Percentiles rank a stretch among this genome's conserved stretches.
These are phyloP conservation scores for Scaptomyza cyrtandrae DNA, from an alignment of 2,888 invertebrate species.

Conservation along the genomic window DNA sequence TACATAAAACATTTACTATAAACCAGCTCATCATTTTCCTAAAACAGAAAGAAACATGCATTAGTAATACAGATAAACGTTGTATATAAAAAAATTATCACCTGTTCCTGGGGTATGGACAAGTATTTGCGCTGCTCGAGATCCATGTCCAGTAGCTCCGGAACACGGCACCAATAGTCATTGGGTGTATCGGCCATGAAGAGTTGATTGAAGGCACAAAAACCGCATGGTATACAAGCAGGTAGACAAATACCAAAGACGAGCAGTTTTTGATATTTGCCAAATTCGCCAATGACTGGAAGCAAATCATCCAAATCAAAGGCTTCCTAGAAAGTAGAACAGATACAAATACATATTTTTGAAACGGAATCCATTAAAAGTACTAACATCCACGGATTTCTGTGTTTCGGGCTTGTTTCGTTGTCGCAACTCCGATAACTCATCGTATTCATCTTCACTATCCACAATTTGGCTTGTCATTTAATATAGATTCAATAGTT, in stretches of 20 bases:
- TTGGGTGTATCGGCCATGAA: slow-evolving; percentile 96
- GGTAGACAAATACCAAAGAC: slow-evolving; percentile 94
- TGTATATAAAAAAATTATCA: slow-evolving; percentile 67
- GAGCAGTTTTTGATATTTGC: slow-evolving; percentile 93
- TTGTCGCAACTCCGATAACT: slow-evolving; percentile 69
- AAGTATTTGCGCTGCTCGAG: slow-evolving; percentile 87
- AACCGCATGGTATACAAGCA: slow-evolving; percentile 95
- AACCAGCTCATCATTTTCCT: slow-evolving; percentile 83
- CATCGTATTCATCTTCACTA: slow-evolving; percentile 74
- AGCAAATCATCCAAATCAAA: slow-evolving; percentile 94
- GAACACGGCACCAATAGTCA: slow-evolving; percentile 93
- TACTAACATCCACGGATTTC: slow-evolving; percentile 61
- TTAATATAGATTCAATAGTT: slow-evolving; percentile 3
- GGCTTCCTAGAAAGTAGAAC: slow-evolving; percentile 73
- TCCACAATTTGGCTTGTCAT: slow-evolving; percentile 64
- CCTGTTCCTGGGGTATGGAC: slow-evolving; percentile 87
- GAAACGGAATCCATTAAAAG: not conserved
- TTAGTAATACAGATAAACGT: not conserved
- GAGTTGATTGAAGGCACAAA: slow-evolving; percentile 96
- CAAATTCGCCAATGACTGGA: slow-evolving; percentile 95
- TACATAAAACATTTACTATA: slow-evolving; percentile 91
- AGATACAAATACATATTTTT: not conserved
- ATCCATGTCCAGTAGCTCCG: slow-evolving; percentile 87
- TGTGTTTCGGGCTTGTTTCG: slow-evolving; percentile 51
- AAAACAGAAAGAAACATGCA: slow-evolving; percentile 2